Base-by-base conservation (phyloP, 2,888 invertebrate genomes). In the Euzetes globulus region DNA sequence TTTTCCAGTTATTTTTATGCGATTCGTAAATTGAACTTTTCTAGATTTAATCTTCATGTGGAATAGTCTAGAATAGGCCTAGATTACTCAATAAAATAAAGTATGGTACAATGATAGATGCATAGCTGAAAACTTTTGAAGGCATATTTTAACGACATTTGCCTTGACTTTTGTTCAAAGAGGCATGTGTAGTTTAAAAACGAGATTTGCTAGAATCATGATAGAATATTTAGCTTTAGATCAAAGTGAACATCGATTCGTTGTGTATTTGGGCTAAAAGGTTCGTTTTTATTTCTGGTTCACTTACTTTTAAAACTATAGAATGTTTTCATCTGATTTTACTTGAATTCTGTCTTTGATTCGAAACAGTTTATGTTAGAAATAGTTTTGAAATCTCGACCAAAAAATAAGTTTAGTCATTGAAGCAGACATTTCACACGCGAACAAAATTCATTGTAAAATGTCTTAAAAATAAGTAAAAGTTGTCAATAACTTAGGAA, bases 401-500 rank as follows among this genome's bases (percentile, higher is more conserved):
- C 9, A 17, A 9, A 3, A 55, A 55, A 55, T 22, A 55, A 17
- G 55, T 19, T 55, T 55, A 55, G 25, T 19, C 55, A 55, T 55
- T 22, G 55, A 22, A 55, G 55, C 55, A 55, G 55, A 55, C 22
- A 55, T 55, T 55, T 55, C 22, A 55, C 13, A n/a, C 19, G 11
- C n/a, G 15, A 17, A 47, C 4, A 15, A 47, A 47, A 47, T 3
- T n/a, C 47, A 47, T 17, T 9, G 6, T 17, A 47, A 47, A 47
- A n/a, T n/a, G n/a, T n/a, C n/a, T n/a, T n/a, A n/a, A n/a, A n/a
- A n/a, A n/a, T 11, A 52, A 63, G 33, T 19, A 63, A 63, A 33
- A 63, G 29, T 63, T 63, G 63, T 63, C 33, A 29, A 27, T 63
- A 27, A 29, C 29, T 63, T 63, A 63, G 63, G 63, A 63, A 63